A percentile compares a stretch with the other conserved stretches of the same genome.
Conservation (phyloP, 2,797 vertebrate species). For the Spondyliosoma cantharus region DNA sequence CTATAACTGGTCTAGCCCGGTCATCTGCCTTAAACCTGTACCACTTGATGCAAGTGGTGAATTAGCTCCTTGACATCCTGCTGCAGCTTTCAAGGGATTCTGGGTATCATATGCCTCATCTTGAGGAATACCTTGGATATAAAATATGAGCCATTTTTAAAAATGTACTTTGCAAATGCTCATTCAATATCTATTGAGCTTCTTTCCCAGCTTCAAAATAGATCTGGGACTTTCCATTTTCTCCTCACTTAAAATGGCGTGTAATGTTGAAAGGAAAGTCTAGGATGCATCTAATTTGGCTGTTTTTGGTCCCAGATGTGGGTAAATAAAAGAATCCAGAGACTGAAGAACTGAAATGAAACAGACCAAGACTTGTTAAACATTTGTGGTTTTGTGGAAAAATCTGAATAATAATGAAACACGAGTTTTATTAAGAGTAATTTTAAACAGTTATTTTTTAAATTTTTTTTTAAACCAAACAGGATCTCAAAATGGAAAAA, state of each 20-base stretch:
- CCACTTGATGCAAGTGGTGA: background rate
- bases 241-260: background rate
- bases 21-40: background rate
- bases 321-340: background rate
- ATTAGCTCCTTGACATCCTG: background rate
- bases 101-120: background rate
- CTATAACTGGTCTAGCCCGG: too few relatives aligned
- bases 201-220: background rate
- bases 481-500: constrained; percentile 54
- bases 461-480: constrained; percentile 37
- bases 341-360: too few relatives aligned
- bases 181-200: background rate
- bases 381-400: constrained; percentile 20
- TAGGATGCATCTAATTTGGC: background rate
- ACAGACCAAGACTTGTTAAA: background rate
- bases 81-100: background rate
- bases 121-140: background rate
- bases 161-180: background rate
- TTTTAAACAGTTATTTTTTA: constrained; percentile 40
- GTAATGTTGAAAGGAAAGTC: background rate
- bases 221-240: background rate
- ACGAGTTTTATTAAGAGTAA: constrained; percentile 16
- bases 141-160: background rate
- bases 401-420: constrained; percentile 34
- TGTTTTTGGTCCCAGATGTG: background rate